Conservation (phyloP, 2,888 invertebrate genomes). For the Gibbula magus region DNA sequence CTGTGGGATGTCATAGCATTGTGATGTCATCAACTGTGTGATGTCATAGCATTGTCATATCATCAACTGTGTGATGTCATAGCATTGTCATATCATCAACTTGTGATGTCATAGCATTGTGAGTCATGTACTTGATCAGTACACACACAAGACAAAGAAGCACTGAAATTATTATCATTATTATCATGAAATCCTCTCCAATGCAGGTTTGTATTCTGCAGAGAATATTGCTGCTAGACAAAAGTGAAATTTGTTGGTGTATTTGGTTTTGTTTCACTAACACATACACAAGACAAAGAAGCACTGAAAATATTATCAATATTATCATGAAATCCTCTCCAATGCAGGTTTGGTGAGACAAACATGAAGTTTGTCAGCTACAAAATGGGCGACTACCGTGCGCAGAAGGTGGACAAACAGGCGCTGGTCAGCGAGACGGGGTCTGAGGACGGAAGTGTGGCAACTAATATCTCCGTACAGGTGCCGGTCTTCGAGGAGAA, state of each 20-base stretch:
- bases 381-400: constrained; percentile 44
- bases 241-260: constrained; percentile 55
- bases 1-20: no score
- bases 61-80: no score
- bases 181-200: neutral
- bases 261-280: no score
- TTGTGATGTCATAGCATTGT: no score
- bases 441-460: constrained; percentile 30
- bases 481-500: constrained; percentile 43
- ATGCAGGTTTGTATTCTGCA: constrained; percentile 58
- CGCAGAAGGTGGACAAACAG: constrained; percentile 26
- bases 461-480: constrained; percentile 37
- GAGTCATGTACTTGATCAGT: no score
- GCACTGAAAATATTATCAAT: neutral
- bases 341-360: constrained; percentile 56
- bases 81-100: no score
- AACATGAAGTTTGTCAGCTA: constrained; percentile 56
- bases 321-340: neutral
- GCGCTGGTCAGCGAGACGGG: constrained; percentile 26
- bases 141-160: no score
- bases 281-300: no score
- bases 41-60: no score
- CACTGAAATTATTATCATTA: neutral
- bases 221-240: no score
- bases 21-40: no score